phyloP scores from a whole-genome alignment of 1,140 invertebrate genomes.

The Adelges cooleyi region DNA sequence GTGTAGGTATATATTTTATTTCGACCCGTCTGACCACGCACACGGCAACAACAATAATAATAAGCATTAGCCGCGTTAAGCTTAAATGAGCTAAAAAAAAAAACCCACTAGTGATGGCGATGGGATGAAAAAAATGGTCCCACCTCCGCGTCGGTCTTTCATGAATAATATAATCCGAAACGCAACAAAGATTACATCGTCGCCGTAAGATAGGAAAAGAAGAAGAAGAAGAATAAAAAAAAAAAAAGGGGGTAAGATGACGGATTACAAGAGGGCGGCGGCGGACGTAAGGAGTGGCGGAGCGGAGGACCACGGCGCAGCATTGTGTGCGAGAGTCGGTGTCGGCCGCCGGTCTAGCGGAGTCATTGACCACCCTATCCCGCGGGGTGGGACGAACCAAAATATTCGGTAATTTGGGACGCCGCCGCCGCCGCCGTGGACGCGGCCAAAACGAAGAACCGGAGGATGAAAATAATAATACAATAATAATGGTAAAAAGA shows the following conservation, averaged over 20 bases:
- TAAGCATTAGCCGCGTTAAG: background rate
- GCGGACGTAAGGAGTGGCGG: background rate
- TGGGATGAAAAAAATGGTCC: too few species aligned
- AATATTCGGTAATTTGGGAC: slow-evolving; percentile 16
- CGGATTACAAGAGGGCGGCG: background rate
- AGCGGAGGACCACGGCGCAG: background rate
- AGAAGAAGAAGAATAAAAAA: background rate
- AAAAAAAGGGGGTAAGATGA: slow-evolving; percentile 21
- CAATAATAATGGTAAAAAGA: slow-evolving; percentile 12
- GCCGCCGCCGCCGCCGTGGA: background rate
- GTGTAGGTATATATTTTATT: too few species aligned
- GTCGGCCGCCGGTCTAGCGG: background rate
- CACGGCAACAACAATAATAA: slow-evolving; percentile 1
- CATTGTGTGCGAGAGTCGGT: slow-evolving; percentile 11
- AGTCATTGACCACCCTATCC: slow-evolving; percentile 21
- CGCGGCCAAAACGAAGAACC: slow-evolving; percentile 8
- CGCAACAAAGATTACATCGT: background rate
- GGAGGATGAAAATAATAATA: background rate
- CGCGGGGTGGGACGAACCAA: background rate
- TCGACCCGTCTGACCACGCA: background rate
- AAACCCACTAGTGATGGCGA: too few species aligned
- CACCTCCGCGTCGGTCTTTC: too few species aligned
- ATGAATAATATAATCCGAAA: slow-evolving; percentile 20
- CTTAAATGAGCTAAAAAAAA: slow-evolving; percentile 12
- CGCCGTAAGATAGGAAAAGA: background rate